Evolutionary conservation across 2,888 invertebrate genomes (phyloP).

Genomic region (Stegophylla sp.): DNA sequence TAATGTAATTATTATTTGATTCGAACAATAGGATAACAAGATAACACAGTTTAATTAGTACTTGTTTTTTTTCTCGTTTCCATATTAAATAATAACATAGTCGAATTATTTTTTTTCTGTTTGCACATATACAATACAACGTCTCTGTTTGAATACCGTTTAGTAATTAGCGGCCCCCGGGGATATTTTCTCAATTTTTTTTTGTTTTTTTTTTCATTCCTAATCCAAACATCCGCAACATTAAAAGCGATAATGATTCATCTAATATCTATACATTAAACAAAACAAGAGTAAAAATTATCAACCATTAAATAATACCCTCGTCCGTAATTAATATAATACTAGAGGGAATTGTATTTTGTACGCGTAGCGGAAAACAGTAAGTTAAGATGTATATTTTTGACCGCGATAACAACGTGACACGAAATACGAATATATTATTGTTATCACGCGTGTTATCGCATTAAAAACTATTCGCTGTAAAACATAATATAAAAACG

Average conservation of each 20-base stretch:
- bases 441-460: too few relatives aligned
- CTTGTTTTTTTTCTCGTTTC: neutral
- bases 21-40: slow-evolving; percentile 23
- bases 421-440: too few relatives aligned
- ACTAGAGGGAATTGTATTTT: too few relatives aligned
- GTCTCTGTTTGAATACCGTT: slow-evolving; percentile 26
- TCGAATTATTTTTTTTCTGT: neutral
- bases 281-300: slow-evolving; percentile 16
- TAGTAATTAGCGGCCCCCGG: slow-evolving; percentile 9
- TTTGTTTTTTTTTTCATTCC: neutral
- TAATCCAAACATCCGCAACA: neutral
- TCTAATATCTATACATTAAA: neutral
- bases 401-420: too few relatives aligned
- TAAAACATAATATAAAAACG: too few relatives aligned
- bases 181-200: neutral
- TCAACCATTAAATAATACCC: neutral
- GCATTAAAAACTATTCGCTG: too few relatives aligned
- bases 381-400: too few relatives aligned
- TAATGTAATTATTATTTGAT: slow-evolving; percentile 26
- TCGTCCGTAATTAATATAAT: too few relatives aligned
- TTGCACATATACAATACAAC: neutral
- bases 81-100: neutral
- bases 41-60: slow-evolving; percentile 21
- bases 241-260: slow-evolving; percentile 26
- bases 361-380: too few relatives aligned